Percentiles rank a stretch among this genome's conserved stretches.
Evolutionary conservation across 1,140 invertebrate species (phyloP).

Genomic region (Drosophila ficusphila): DNA sequence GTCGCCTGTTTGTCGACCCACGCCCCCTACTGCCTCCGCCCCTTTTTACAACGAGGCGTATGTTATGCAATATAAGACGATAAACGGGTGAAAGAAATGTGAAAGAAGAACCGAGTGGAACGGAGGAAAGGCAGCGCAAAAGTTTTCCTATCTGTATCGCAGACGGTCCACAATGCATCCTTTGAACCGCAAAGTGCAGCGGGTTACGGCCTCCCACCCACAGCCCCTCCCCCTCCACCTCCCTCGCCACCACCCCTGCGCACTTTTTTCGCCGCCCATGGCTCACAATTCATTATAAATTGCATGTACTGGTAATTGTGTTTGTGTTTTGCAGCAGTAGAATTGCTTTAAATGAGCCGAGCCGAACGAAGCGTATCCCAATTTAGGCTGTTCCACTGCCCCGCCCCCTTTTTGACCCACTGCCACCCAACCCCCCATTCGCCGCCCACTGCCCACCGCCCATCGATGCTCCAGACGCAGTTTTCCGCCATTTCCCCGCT

Average conservation of each 20-base stretch:
- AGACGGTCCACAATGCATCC: constrained; percentile 75
- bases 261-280: not conserved
- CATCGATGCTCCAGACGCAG: constrained; percentile 64
- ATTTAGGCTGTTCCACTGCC: constrained; percentile 63
- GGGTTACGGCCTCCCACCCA: constrained; percentile 33
- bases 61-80: constrained; percentile 67
- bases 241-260: not conserved
- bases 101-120: constrained; percentile 34
- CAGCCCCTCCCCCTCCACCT: not conserved
- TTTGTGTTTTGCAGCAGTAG: constrained; percentile 61
- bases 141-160: constrained; percentile 77
- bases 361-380: constrained; percentile 77
- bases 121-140: constrained; percentile 53
- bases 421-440: constrained; percentile 8
- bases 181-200: constrained; percentile 79
- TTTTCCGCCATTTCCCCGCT: constrained; percentile 11
- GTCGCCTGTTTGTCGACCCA: constrained; percentile 61
- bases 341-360: constrained; percentile 80
- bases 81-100: constrained; percentile 36
- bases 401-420: constrained; percentile 19
- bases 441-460: not conserved
- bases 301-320: constrained; percentile 71
- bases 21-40: not conserved
- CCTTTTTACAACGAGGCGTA: constrained; percentile 42
- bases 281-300: constrained; percentile 74